Evolutionary conservation across 2,888 invertebrate genomes (phyloP), one percentile per base, ranked within the genome.

Genomic region (Brachypterus glaber): DNA sequence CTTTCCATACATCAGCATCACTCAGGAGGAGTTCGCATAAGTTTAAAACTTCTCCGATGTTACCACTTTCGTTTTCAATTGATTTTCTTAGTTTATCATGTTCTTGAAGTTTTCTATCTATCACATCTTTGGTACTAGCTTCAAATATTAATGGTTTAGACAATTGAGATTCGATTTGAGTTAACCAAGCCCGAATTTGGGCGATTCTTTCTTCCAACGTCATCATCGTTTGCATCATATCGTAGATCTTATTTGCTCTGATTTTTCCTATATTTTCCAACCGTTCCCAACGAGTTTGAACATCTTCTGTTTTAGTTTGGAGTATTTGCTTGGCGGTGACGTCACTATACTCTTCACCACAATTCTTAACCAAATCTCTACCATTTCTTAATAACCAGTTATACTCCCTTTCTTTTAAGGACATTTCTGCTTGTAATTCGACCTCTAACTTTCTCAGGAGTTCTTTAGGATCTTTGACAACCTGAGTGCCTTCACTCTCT

Each of bases 31-130:
- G 71, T 52, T 88, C 85, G 52, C 86, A 85, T 11, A 84, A 72
- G 55, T 85, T 87, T 2, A 89, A 63, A 0, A 86, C 77, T 55
- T 87, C 84, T 1, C 80, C 82, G 3, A 90, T 75, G 51, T 82
- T 80, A 32, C 76, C 75, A 56, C 85, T 85, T 54, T 87, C 81
- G 12, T 75, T 71, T 59, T 87, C 85, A 27, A 90, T 82, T 4
- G 73, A 75, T 41, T 77, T 79, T 54, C 84, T 82, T 17, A 88
- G 71, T 36, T 74, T 72, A 26, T 86, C 82, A 41, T 85, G 82
- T 30, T 83, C 79, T 41, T 72, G 71, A 35, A 84, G 67, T 53
- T 79, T 79, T 11, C 74, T 70, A 41, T 86, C 80, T 17, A 87
- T 73, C 0, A 75, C 72, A 32, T 72, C 73, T 17, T 80, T 75